A percentile compares a stretch with the other conserved stretches of the same genome.
Evolutionary conservation across 2,888 invertebrate species (phyloP).

Genomic region (Drosophila formosana): DNA sequence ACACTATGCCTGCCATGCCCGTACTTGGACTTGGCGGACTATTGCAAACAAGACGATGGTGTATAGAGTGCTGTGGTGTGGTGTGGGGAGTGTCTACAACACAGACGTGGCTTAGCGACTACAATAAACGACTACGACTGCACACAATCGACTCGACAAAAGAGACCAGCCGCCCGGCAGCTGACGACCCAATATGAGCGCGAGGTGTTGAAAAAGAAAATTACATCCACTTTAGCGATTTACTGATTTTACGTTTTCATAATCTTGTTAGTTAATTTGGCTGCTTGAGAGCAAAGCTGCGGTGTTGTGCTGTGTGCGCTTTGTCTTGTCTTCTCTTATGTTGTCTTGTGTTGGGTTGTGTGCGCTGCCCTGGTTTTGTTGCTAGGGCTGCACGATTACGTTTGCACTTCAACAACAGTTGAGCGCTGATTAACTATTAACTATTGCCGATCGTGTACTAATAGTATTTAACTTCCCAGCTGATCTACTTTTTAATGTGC

Average conservation of each 20-base stretch:
- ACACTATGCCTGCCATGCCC: slow-evolving; percentile 13
- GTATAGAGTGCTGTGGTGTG: slow-evolving; percentile 25
- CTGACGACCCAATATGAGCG: slow-evolving; percentile 78
- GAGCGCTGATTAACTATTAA: slow-evolving; percentile 9
- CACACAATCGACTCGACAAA: slow-evolving; percentile 59
- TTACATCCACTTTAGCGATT: slow-evolving; percentile 84
- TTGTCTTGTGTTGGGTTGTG: neutral
- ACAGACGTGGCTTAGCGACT: slow-evolving; percentile 51
- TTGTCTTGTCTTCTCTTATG: neutral
- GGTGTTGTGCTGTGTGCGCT: slow-evolving; percentile 15
- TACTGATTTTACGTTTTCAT: slow-evolving; percentile 84
- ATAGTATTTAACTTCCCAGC: neutral
- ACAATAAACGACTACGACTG: slow-evolving; percentile 56
- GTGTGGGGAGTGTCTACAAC: slow-evolving; percentile 57
- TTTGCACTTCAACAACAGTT: slow-evolving; percentile 7
- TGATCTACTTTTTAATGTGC: neutral
- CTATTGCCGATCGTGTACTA: slow-evolving; percentile 1
- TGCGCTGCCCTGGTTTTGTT: slow-evolving; percentile 4
- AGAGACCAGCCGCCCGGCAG: slow-evolving; percentile 75
- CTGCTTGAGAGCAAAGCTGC: slow-evolving; percentile 56
- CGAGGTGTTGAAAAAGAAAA: slow-evolving; percentile 85
- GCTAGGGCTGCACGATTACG: slow-evolving; percentile 7
- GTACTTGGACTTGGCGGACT: slow-evolving; percentile 22
- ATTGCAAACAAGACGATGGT: slow-evolving; percentile 59
- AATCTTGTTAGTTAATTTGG: slow-evolving; percentile 83